Percentiles rank a stretch among this genome's conserved stretches.
Conservation (phyloP, 2,888 invertebrate genomes). For the Chirona hameri region DNA sequence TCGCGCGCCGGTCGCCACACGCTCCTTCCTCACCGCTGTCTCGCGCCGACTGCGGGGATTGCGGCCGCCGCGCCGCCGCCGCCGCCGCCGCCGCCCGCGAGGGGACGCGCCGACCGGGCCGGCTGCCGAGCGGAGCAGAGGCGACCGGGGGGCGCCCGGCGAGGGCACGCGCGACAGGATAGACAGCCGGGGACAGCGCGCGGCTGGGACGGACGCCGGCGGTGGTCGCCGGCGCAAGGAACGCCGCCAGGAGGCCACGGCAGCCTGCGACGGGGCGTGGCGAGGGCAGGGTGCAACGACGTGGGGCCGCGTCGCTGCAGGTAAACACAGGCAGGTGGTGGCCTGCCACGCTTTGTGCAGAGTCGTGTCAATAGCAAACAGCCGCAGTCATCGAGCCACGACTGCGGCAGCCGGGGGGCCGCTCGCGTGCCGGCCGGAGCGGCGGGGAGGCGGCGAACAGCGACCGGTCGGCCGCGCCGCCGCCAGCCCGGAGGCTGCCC, state of each 20-base stretch:
- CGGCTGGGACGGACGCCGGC: neutral
- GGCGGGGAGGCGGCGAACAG: neutral
- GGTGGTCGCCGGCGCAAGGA: neutral
- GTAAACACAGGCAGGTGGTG: neutral
- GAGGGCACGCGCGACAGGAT: neutral
- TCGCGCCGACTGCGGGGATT: neutral
- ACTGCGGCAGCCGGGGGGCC: neutral
- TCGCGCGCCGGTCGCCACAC: no score
- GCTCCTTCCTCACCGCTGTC: neutral
- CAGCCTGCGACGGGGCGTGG: neutral
- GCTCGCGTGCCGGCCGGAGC: neutral
- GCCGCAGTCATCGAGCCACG: neutral
- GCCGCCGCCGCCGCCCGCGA: neutral
- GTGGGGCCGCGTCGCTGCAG: neutral
- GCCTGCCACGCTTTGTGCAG: slow-evolving; percentile 3
- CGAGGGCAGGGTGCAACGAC: no score
- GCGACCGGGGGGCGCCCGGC: neutral
- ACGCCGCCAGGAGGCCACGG: neutral
- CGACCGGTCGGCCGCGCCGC: neutral
- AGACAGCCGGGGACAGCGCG: neutral
- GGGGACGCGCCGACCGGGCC: neutral
- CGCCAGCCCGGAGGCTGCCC: neutral
- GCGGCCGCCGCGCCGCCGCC: neutral
- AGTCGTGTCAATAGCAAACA: neutral
- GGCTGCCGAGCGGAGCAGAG: neutral